Evolutionary conservation across 1,140 invertebrate genomes (phyloP), one percentile per base, ranked within the genome.

Genomic region (Apis dorsata): DNA sequence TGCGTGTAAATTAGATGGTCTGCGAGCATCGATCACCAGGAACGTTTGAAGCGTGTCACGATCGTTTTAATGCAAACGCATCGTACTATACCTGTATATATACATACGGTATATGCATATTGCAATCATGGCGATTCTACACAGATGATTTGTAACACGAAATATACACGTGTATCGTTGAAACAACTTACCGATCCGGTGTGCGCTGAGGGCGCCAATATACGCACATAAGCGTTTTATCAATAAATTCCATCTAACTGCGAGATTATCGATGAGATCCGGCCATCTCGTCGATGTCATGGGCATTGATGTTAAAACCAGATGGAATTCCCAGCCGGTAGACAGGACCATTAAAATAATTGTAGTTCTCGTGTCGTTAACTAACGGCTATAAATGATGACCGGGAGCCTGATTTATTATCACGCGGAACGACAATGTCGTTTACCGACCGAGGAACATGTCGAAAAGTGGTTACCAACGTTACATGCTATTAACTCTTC

Each of bases 281-380:
- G 19, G n/a, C 10, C 24, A 19, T 24, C 2, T 12, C 49, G 63
- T 78, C 44, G 63, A 49, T 78, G 81, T 71, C 65, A 24, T 66
- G 57, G 17, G 12, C 51, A 55, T 60, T 34, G 55, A 59, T 59
- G 55, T 51, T 13, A 70, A 44, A 55, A 69, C 72, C 63, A 76
- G 80, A 75, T 63, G 49, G 74, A 68, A 78, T 83, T 78, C 59
- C 74, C 65, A 83, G 51, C 24, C 81, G 51, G 57, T 49, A 49
- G 74, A 71, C 75, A 76, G 66, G 66, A 51, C 57, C 75, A 78
- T 83, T 83, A 83, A 78, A 83, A 83, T 83, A 83, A 83, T 83
- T 83, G 81, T 78, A 83, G 74, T 55, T 71, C 55, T 51, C 66
- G 65, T 63, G 63, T 82, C 80, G 80, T 83, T 83, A 78, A 83